Evolutionary conservation across 1,140 invertebrate genomes (phyloP), one percentile per base, ranked within the genome.

Genomic region (Bathynomus jamesi): DNA sequence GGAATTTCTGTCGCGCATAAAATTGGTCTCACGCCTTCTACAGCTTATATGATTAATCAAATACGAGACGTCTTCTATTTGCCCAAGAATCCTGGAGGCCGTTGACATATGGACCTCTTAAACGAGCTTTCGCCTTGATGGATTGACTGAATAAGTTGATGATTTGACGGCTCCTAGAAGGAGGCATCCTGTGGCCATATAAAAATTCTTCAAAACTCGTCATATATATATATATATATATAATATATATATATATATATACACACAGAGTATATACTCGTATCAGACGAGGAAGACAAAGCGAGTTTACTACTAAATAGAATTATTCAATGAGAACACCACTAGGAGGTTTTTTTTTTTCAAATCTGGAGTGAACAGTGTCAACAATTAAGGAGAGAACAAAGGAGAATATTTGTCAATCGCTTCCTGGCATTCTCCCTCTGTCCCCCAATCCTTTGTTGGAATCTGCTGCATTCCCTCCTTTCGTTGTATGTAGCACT

Each of bases 1-100:
- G 64, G 64, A 21, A n/a, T 21, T 28, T 29, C 27, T 31, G 21
- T 65, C 64, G 31, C 64, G 64, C 64, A 65, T 65, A 65, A 65
- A 65, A 65, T 65, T 65, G 64, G 64, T 25, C 28, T 28, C 64
- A 31, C 64, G 28, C 24, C 31, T 65, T 10, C 64, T 29, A n/a
- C 24, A 25, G 5, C 25, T 11, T 31, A 21, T 21, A 31, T 28
- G 64, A 65, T 65, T 65, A 65, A 65, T 65, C 64, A 65, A 65
- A 65, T 21, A 28, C 31, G 64, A 31, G 64, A 31, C 28, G 28
- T 21, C 31, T 65, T 31, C 64, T 65, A 31, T 31, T 28, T 28
- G 40, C 11, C 40, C 40, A 53, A 53, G 40, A 53, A 53, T 53
- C 40, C 40, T 53, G 11, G 11, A 53, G 40, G 40, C 40, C 40